Percentiles rank a stretch among this genome's conserved stretches.
phyloP scores from a whole-genome alignment of 2,797 vertebrate species.

The Gallinago nigripennis region DNA sequence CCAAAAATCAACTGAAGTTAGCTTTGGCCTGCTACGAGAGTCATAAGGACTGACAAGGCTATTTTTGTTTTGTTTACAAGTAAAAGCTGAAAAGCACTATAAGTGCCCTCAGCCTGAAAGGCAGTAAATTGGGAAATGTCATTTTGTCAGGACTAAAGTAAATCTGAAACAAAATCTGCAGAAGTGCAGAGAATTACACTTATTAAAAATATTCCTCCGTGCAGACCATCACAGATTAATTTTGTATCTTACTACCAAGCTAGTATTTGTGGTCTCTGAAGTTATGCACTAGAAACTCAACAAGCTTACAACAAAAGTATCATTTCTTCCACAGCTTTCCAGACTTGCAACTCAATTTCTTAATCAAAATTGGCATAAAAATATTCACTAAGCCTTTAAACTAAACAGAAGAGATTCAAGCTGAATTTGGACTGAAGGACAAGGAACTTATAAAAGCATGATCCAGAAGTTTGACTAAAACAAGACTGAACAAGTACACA shows the following conservation, averaged over 20 bases:
- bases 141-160: not conserved
- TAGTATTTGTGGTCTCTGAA: not conserved
- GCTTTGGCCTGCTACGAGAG: not conserved
- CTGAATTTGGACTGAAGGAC: not conserved
- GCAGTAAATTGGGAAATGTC: not conserved
- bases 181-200: not conserved
- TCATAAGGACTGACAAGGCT: not conserved
- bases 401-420: not conserved
- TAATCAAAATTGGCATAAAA: not conserved
- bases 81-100: not conserved
- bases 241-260: not conserved
- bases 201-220: not conserved
- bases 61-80: slow-evolving; percentile 39
- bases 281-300: not conserved
- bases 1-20: not conserved
- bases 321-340: not conserved
- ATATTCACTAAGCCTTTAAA: not conserved
- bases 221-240: not conserved
- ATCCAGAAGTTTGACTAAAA: not conserved
- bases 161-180: not conserved
- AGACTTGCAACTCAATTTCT: not conserved
- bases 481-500: not conserved
- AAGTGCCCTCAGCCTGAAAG: not conserved
- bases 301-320: not conserved
- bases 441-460: not conserved